Conservation (phyloP, 1,140 invertebrate genomes). For the Nilaparvata lugens region DNA sequence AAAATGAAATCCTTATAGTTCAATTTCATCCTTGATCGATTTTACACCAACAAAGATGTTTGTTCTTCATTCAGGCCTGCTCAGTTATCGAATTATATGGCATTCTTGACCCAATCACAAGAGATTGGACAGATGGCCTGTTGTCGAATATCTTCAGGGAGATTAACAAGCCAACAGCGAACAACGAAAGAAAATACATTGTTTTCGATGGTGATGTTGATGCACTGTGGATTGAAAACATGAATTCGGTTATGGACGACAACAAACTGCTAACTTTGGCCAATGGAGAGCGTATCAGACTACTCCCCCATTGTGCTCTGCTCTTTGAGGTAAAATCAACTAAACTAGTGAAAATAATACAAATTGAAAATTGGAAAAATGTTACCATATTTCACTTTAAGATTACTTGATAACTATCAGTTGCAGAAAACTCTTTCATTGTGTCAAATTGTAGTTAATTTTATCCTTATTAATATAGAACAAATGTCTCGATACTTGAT, state of each 20-base stretch:
- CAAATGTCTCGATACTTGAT: no score
- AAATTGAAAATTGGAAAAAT: constrained; percentile 13
- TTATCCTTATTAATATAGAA: no score
- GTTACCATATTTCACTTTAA: constrained; percentile 7
- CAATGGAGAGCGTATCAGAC: constrained; percentile 79
- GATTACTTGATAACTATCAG: no score
- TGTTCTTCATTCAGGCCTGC: constrained; percentile 57
- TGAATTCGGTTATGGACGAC: constrained; percentile 95
- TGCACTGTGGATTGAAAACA: constrained; percentile 89
- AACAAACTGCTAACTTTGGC: constrained; percentile 81
- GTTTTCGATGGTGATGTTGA: constrained; percentile 90
- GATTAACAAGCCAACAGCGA: constrained; percentile 64
- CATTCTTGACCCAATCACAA: constrained; percentile 68
- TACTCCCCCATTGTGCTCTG: constrained; percentile 70
- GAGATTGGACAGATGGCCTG: constrained; percentile 88
- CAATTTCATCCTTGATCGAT: no score
- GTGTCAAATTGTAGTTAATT: no score
- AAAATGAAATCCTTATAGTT: no score
- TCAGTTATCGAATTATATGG: constrained; percentile 85
- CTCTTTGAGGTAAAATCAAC: constrained; percentile 64
- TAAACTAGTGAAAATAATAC: no score
- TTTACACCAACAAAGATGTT: no score
- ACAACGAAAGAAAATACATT: constrained; percentile 66
- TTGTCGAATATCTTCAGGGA: constrained; percentile 84
- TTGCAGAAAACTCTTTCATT: no score